These are phyloP conservation scores for Vanessa atalanta DNA, from an alignment of 1,140 invertebrate species.

Conservation along the genomic window DNA sequence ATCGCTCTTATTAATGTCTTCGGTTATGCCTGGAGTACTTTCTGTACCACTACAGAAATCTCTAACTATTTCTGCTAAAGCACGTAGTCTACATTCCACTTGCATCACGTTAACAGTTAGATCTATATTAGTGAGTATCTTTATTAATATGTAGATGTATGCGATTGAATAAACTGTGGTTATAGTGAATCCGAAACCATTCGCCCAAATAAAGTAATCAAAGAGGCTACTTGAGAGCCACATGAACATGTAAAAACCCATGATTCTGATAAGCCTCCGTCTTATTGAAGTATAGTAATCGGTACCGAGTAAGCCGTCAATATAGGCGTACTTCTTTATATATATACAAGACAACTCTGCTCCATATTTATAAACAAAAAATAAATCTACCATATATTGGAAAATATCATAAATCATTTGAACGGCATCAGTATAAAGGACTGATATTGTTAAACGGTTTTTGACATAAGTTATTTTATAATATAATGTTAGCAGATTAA, in stretches of 20 bases:
- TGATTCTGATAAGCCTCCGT: conserved; percentile 17
- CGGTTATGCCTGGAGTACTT: background rate
- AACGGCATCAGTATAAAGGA: conserved; percentile 53
- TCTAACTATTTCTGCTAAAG: conserved; percentile 31
- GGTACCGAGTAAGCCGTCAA: conserved; percentile 31
- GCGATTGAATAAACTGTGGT: conserved; percentile 20
- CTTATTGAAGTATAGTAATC: conserved; percentile 21
- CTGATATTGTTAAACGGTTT: conserved; percentile 40
- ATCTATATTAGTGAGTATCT: conserved; percentile 34
- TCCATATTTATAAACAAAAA: conserved; percentile 55
- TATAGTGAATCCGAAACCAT: conserved; percentile 11
- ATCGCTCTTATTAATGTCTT: conserved; percentile 16
- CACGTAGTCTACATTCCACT: conserved; percentile 29
- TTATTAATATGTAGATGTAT: conserved; percentile 37
- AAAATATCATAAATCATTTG: conserved; percentile 58
- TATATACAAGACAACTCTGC: conserved; percentile 25
- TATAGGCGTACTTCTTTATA: conserved; percentile 33
- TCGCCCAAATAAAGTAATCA: conserved; percentile 31
- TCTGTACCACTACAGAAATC: conserved; percentile 17
- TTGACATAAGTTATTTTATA: conserved; percentile 47
- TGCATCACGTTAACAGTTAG: conserved; percentile 33
- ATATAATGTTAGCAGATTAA: conserved; percentile 43
- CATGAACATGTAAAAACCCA: conserved; percentile 4
- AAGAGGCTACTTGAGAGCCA: conserved; percentile 23
- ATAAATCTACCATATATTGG: conserved; percentile 61